phyloP scores from a whole-genome alignment of 2,797 vertebrate genomes.

The Syngnathus acus region DNA sequence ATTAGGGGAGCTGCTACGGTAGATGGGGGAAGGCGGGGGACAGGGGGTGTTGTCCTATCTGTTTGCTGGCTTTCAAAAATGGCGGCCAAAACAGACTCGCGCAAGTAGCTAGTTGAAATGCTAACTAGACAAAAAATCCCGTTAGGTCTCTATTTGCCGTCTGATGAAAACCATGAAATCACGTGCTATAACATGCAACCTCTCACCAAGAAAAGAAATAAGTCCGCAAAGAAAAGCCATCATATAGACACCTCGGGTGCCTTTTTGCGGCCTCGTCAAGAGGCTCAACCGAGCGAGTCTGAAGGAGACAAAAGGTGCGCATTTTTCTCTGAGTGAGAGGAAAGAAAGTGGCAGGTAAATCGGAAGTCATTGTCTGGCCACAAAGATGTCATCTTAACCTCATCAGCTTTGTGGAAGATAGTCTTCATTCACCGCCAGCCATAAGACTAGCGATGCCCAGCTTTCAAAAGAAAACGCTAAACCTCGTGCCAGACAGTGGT shows the following conservation, averaged over 20 bases:
- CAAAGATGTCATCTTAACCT: constrained; percentile 73
- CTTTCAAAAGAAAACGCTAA: constrained; percentile 10
- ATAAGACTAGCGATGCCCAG: constrained; percentile 44
- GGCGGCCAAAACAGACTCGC: constrained; percentile 3
- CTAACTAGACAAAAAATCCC: neutral
- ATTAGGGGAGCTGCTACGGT: constrained; percentile 58
- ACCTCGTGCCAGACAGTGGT: neutral
- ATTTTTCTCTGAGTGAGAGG: constrained; percentile 68
- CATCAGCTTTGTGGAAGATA: constrained; percentile 61
- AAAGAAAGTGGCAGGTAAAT: constrained; percentile 75
- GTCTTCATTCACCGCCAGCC: constrained; percentile 52
- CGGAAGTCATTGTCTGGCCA: constrained; percentile 67
- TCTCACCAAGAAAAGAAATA: neutral
- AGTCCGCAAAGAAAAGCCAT: neutral
- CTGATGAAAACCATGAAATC: neutral
- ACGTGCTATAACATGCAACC: neutral
- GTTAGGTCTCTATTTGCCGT: neutral
- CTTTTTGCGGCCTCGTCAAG: neutral
- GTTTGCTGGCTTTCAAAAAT: constrained; percentile 55
- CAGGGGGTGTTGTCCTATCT: constrained; percentile 23
- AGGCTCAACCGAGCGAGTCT: constrained; percentile 64
- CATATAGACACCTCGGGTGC: neutral
- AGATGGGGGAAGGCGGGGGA: constrained; percentile 22
- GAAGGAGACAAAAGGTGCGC: constrained; percentile 62
- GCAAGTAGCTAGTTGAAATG: neutral